These are phyloP conservation scores for Conus canariensis DNA, from an alignment of 2,888 invertebrate genomes.

Conservation along the genomic window DNA sequence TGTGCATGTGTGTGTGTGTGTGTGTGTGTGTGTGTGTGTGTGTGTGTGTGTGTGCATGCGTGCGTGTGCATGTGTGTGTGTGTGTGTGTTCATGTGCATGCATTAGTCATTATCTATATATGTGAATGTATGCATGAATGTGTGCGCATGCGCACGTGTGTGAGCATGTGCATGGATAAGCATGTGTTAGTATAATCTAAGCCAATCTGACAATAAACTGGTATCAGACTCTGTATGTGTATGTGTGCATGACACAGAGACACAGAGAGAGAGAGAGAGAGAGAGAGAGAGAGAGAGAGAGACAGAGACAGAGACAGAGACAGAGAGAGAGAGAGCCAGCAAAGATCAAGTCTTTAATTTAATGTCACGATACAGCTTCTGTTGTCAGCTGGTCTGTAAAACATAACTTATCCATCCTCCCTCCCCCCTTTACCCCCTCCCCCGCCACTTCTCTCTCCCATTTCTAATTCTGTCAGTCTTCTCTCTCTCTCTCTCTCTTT, in stretches of 20 bases:
- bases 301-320: too few species aligned
- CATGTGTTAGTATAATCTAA: neutral
- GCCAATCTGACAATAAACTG: too few species aligned
- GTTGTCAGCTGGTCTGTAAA: too few species aligned
- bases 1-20: neutral
- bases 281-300: neutral
- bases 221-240: neutral
- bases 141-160: neutral
- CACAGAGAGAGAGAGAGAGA: neutral
- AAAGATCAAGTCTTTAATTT: too few species aligned
- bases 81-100: neutral
- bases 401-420: too few species aligned
- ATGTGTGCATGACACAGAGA: neutral
- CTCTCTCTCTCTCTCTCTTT: too few species aligned
- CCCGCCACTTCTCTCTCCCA: too few species aligned
- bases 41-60: neutral
- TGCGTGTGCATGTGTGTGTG: neutral
- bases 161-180: neutral
- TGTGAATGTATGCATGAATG: neutral
- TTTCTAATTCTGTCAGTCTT: too few species aligned
- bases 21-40: neutral
- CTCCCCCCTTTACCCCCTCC: too few species aligned
- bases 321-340: too few species aligned
- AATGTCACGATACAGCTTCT: too few species aligned
- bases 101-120: neutral